Base-by-base conservation (phyloP, 2,888 invertebrate genomes). In the Lypha dubia region DNA sequence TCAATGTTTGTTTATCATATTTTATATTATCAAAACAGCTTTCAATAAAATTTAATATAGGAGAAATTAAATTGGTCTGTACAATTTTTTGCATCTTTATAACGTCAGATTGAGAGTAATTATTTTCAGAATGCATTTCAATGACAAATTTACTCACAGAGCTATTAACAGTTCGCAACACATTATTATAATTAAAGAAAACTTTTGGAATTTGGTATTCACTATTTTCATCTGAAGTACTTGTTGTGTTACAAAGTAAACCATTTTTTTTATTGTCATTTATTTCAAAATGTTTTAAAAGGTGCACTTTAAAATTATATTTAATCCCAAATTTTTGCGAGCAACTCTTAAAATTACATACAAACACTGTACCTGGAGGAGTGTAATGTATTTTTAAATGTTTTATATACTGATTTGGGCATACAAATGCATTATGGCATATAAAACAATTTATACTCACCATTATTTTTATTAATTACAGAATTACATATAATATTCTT, bases 31-130 rank as follows among this genome's bases (percentile, higher is more conserved):
- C 49, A 1, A 73, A 49, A 5, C 32, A 53, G 11, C 3, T 9
- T 6, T 70, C 28, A 35, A 60, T 28, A 32, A 71, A 73, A 73
- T 73, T 62, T 35, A 4, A 38, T 8, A 38, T 38, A 38, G 38
- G 38, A 38, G 38, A 38, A 38, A 9, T 9, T 38, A 9, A 38
- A 9, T 38, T 38, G n/a, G n/a, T 38, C 32, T 32, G 32, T 38
- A 2, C 38, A 7, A 9, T 8, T 11, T 38, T 38, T 38, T 2
- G 1, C 5, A 38, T n/a, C n/a, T n/a, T n/a, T n/a, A n/a, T n/a
- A n/a, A 9, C 9, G 9, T 38, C 38, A 38, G 7, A 38, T 8
- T 9, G 38, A 38, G 7, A 8, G 38, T 8, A 8, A 9, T 38
- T 38, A 38, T 38, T 38, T 8, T 38, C 9, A 9, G 38, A 38